Conservation (phyloP, 2,113 vertebrate genomes). For the Sinocyclocheilus grahami region DNA sequence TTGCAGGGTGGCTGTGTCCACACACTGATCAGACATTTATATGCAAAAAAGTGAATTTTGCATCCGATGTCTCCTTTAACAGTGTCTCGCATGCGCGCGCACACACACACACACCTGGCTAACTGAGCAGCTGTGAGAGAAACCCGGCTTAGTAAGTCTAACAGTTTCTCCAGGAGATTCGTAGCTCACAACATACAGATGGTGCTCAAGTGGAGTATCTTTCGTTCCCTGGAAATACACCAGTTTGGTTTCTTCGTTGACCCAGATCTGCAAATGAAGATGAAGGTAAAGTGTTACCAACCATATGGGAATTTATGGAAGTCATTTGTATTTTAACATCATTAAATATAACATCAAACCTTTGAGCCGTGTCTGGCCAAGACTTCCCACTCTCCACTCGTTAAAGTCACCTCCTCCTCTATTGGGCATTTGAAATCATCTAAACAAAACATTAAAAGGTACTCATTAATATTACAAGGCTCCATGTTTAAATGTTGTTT, state of each 20-base stretch:
- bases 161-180: conserved; percentile 84
- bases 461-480: background rate
- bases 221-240: conserved; percentile 95
- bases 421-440: conserved; percentile 91
- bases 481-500: background rate
- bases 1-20: no score
- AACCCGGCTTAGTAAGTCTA: conserved; percentile 88
- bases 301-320: background rate
- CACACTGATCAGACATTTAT: no score
- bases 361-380: conserved; percentile 92
- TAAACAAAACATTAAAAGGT: conserved; percentile 52
- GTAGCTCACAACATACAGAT: conserved; percentile 93
- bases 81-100: no score
- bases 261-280: conserved; percentile 84
- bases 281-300: background rate
- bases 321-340: background rate
- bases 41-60: no score
- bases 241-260: conserved; percentile 88
- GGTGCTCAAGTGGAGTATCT: conserved; percentile 94
- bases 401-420: conserved; percentile 89
- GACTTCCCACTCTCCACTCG: conserved; percentile 94
- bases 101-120: conserved; percentile 81
- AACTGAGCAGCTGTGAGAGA: conserved; percentile 95
- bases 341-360: conserved; percentile 67
- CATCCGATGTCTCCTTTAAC: no score